These are phyloP conservation scores for Sinosuthora webbiana DNA, from an alignment of 2,113 vertebrate species.

Conservation along the genomic window DNA sequence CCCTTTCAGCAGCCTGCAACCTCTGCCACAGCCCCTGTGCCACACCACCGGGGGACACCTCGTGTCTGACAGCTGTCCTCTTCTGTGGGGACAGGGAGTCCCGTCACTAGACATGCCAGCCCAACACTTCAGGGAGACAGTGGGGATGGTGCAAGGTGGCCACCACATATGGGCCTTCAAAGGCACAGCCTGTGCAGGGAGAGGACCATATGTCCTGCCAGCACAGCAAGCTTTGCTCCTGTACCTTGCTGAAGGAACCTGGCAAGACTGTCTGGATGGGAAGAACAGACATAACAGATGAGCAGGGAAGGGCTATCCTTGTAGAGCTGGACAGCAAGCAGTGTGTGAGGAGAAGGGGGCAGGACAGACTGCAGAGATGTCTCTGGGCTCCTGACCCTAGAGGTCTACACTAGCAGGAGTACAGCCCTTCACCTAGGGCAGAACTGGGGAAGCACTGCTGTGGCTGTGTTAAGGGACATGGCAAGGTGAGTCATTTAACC, in stretches of 20 bases:
- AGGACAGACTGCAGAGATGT: not conserved
- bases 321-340: not conserved
- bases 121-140: not conserved
- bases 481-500: not conserved
- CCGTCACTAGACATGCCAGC: accelerated
- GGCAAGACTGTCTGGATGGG: not conserved
- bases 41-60: not conserved
- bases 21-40: not conserved
- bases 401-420: not conserved
- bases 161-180: not conserved
- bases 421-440: not conserved
- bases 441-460: not conserved
- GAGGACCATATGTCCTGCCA: not conserved
- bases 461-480: not conserved
- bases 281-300: not conserved
- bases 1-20: not conserved
- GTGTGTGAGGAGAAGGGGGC: not conserved
- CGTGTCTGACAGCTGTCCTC: not conserved
- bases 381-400: not conserved
- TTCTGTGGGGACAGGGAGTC: accelerated
- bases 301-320: not conserved
- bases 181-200: not conserved
- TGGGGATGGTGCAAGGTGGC: not conserved
- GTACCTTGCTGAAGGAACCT: not conserved
- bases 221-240: not conserved